Base-by-base conservation (phyloP, 2,888 invertebrate species). In the Argyra leucocephala region DNA sequence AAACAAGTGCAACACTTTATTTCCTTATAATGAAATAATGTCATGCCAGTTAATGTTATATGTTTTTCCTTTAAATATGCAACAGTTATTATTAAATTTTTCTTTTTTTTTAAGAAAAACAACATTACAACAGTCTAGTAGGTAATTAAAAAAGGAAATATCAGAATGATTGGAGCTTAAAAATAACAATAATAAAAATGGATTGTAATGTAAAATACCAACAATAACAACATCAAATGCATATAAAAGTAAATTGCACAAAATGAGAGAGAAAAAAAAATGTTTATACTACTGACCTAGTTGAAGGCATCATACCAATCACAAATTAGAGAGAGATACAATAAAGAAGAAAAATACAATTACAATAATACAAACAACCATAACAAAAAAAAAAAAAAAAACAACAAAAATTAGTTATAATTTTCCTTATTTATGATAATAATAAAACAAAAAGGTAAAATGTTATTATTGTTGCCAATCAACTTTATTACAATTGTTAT, bases 11-110 rank as follows among this genome's bases (percentile, higher is more conserved):
- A 31, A 31, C 31, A 10, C 18, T 48, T 48, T 48, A 48, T 48
- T 48, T 48, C 48, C 48, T 48, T 48, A 48, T 48, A 48, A 48
- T 48, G 48, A 48, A 48, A 48, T 48, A 48, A 48, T 48, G 48
- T 48, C 48, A 48, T 48, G 48, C 48, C 18, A 18, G 48, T 48
- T 48, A 18, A 18, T 31, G 3, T 31, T 26, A 26, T 26, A 26
- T 31, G 12, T 48, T 18, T 48, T 48, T 48, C 48, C 48, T 48
- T 15, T 48, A 15, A 48, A 48, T 18, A 48, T 48, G 48, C 48
- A 48, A 48, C 48, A 18, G 48, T 48, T 48, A 48, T 48, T 15
- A 48, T 2, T 10, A 6, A 26, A 26, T 26, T 26, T 26, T 26
- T 4, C 7, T 26, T 26, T 26, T 26, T 26, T 26, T 9, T 6